phyloP scores from a whole-genome alignment of 2,888 invertebrate genomes.

The Cataglyphis livida region DNA sequence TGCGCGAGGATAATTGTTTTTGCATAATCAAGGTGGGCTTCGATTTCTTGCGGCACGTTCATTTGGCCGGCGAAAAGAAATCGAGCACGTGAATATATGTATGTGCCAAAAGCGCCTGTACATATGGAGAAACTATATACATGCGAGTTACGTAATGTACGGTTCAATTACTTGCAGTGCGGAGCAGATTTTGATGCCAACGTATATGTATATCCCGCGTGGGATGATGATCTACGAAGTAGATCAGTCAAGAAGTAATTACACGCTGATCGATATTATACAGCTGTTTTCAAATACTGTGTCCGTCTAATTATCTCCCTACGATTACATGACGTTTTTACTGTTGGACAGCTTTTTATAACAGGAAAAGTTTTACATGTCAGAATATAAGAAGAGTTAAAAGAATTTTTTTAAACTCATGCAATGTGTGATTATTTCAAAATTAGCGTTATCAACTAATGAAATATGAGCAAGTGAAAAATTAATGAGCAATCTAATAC shows the following conservation, averaged over 20 bases:
- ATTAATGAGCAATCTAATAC: background rate
- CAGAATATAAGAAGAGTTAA: background rate
- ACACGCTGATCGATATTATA: constrained; percentile 16
- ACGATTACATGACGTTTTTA: background rate
- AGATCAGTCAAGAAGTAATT: constrained; percentile 33
- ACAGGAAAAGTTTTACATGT: background rate
- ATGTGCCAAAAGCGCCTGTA: background rate
- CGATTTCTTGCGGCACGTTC: constrained; percentile 45
- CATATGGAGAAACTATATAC: background rate
- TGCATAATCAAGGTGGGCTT: constrained; percentile 73
- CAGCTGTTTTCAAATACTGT: constrained; percentile 1
- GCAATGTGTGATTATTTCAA: background rate
- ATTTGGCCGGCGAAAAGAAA: constrained; percentile 61
- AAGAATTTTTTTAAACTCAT: background rate
- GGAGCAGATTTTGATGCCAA: constrained; percentile 28
- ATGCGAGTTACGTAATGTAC: constrained; percentile 51
- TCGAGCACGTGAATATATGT: constrained; percentile 7
- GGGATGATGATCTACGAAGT: background rate
- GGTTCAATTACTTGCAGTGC: constrained; percentile 12
- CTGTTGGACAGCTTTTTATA: background rate
- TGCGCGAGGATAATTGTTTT: constrained; percentile 75
- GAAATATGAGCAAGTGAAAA: background rate
- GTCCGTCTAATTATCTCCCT: constrained; percentile 1
- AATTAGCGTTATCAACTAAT: background rate
- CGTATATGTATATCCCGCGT: background rate